Evolutionary conservation across 1,140 invertebrate genomes (phyloP).

Genomic region (Octopus bimaculoides): DNA sequence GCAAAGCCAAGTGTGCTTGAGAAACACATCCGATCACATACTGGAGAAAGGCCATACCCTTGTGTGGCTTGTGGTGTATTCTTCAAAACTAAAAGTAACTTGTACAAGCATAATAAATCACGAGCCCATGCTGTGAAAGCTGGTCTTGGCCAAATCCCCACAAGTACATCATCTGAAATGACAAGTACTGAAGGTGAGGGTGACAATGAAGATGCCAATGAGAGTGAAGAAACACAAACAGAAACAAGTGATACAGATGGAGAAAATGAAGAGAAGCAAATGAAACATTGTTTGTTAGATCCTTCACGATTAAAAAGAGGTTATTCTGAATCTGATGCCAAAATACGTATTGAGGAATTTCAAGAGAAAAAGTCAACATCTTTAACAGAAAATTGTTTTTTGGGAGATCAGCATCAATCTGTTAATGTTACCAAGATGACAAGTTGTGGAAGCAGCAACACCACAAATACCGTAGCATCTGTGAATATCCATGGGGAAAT

Average conservation of each 20-base stretch:
- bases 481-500: too few species aligned
- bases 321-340: neutral
- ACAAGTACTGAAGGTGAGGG: slow-evolving; percentile 11
- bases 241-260: slow-evolving; percentile 17
- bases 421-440: neutral
- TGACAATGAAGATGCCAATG: slow-evolving; percentile 17
- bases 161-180: slow-evolving; percentile 12
- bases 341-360: neutral
- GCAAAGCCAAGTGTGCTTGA: slow-evolving; percentile 91
- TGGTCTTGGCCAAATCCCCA: slow-evolving; percentile 7
- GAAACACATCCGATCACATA: slow-evolving; percentile 86
- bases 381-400: neutral
- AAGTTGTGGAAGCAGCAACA: neutral
- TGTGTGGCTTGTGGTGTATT: slow-evolving; percentile 85
- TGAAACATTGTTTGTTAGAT: slow-evolving; percentile 16
- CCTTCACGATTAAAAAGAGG: slow-evolving; percentile 10
- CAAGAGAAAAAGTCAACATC: neutral
- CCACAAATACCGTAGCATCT: too few species aligned
- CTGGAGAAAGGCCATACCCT: slow-evolving; percentile 86
- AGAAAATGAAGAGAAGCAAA: slow-evolving; percentile 17
- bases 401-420: neutral
- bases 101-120: slow-evolving; percentile 87
- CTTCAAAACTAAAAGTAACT: slow-evolving; percentile 91
- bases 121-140: slow-evolving; percentile 66
- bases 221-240: slow-evolving; percentile 13